Percentiles rank a stretch among this genome's conserved stretches.
Evolutionary conservation across 2,113 vertebrate genomes (phyloP).

Genomic region (Sylvietta virens): DNA sequence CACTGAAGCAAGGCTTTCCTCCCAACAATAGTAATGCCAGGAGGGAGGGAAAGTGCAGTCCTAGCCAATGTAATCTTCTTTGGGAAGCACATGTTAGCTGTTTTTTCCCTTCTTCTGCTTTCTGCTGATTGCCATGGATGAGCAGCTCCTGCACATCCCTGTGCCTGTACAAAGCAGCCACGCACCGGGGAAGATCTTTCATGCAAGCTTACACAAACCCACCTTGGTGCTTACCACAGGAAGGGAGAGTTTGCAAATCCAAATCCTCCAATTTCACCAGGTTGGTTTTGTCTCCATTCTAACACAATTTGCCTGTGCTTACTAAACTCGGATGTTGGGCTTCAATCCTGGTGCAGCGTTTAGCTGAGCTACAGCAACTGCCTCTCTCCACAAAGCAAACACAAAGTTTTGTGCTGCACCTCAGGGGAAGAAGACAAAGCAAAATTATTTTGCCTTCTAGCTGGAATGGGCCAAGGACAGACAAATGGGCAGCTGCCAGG

Average conservation of each 20-base stretch:
- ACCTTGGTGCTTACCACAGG: neutral
- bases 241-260: neutral
- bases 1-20: neutral
- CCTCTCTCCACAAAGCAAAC: rapidly evolving
- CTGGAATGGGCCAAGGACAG: neutral
- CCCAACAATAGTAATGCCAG: neutral
- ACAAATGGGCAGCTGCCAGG: neutral
- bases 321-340: neutral
- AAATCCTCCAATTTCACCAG: neutral
- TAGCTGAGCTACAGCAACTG: neutral
- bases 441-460: neutral
- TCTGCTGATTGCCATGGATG: neutral
- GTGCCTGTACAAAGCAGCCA: neutral
- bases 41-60: neutral
- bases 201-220: neutral
- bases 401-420: neutral
- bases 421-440: neutral
- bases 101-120: neutral
- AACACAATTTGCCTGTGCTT: neutral
- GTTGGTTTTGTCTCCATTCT: neutral
- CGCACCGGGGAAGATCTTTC: neutral
- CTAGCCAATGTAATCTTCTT: neutral
- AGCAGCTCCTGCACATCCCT: neutral
- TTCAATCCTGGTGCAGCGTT: rapidly evolving
- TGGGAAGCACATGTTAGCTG: neutral